Evolutionary conservation across 2,797 vertebrate genomes (phyloP), one percentile per base, ranked within the genome.

Genomic region (Capromys pilorides): DNA sequence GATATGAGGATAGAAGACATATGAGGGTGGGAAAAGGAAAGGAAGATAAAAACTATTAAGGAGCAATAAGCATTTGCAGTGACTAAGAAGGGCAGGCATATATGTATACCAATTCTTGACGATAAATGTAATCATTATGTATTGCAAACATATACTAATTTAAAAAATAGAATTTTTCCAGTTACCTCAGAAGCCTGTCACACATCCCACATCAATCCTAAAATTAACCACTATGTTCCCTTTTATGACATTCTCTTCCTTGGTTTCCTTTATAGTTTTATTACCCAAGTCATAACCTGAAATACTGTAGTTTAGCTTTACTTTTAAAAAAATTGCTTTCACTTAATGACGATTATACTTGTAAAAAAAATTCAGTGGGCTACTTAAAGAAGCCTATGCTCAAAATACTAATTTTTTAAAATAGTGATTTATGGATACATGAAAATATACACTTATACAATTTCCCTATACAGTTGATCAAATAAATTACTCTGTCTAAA

Each of bases 211-310:
- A 12, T 59, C 51, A 86, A 75, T 67, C 41, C 26, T 93, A 90
- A 95, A 93, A 90, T 86, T 82, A 96, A 92, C 57, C 19, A 41
- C 7, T 22, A 61, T 39, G 45, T 31, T 92, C 28, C 67, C 6
- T 93, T 93, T 91, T 77, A 71, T 82, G 11, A 18, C 62, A 89
- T 73, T 84, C n/a, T 31, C 21, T 26, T 80, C 21, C 79, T 69
- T 80, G 12, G 33, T 80, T 89, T 88, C 67, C 73, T 86, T 93
- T 94, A 89, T 79, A 36, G 51, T 64, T 93, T 94, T 86, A 86
- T 94, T 69, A 54, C 3, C 49, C 51, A 66, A 77, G 19, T 77
- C 92, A 75, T 22, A 92, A 73, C 49, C 69, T 88, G 81, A 88
- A 91, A 90, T 2, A 79, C 59, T 82, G 39, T n/a, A 71, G 22